Base-by-base conservation (phyloP, 2,888 invertebrate genomes). In the Galerucella nymphaeae region DNA sequence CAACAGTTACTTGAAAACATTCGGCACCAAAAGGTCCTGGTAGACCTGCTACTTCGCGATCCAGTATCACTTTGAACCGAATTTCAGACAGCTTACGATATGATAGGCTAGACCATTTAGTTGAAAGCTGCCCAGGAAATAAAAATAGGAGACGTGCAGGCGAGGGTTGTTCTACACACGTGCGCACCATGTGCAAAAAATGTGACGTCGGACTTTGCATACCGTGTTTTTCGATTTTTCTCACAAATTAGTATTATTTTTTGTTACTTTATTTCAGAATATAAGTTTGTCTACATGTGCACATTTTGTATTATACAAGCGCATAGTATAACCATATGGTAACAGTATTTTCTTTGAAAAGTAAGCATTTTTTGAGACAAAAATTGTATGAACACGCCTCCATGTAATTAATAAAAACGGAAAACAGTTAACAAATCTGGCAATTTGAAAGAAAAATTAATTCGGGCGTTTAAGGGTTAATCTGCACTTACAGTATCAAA, bases 61-160 rank as follows among this genome's bases (percentile, higher is more conserved):
- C 63, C 23, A 66, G 63, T 48, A 57, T 61, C 18, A 48, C 63
- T 48, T 38, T 67, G 9, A 73, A 67, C 16, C 68, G 71, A 71
- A 63, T 76, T 20, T 64, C 55, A 11, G 70, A 71, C 53, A 67
- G 66, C 23, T 41, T 76, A 20, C 59, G 75, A 58, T 75, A 75
- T 50, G 75, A 78, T 41, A 48, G 63, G 53, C 62, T 45, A 11
- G 70, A 73, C 70, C 74, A 78, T 53, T 53, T 71, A n/a, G 11
- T 74, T 57, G 30, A n/a, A 14, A 57, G 42, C n/a, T 53, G 53
- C n/a, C 59, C 63, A 50, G 42, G 71, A 61, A 72, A 75, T 14
- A 74, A 77, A 62, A 70, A 66, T 66, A 63, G 71, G 50, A 57
- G 74, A 57, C 74, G 77, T 71, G 74, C 71, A 20, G 71, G 72